phyloP scores from a whole-genome alignment of 2,113 vertebrate species.

The Gracilinanus agilis region DNA sequence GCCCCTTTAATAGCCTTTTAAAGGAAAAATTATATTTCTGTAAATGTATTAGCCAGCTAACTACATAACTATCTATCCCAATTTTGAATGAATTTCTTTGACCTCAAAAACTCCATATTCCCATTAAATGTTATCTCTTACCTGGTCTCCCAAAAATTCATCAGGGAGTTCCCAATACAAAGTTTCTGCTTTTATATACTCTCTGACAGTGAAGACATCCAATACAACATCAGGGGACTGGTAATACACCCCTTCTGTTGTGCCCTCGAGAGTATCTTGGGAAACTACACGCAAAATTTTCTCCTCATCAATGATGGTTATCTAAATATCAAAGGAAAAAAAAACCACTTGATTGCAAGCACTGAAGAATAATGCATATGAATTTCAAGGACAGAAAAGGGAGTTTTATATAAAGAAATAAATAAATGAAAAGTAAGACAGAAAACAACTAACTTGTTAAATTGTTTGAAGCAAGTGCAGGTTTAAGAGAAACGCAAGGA shows the following conservation, averaged over 20 bases:
- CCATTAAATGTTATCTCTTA: constrained; percentile 62
- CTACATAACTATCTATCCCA: not conserved
- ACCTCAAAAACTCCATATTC: accelerated
- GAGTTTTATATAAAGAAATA: not conserved
- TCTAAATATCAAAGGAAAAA: constrained; percentile 73
- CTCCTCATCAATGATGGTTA: constrained; percentile 81
- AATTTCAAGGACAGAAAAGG: not conserved
- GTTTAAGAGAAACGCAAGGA: not conserved
- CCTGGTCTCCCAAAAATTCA: constrained; percentile 91
- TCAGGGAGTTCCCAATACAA: constrained; percentile 93
- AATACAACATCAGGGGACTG: constrained; percentile 88
- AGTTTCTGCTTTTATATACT: constrained; percentile 82
- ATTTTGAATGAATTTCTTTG: accelerated
- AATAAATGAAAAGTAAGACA: not conserved
- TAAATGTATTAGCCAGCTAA: not conserved
- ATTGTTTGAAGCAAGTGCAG: not conserved
- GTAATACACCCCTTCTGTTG: constrained; percentile 88
- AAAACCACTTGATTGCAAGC: accelerated
- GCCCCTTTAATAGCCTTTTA: not conserved
- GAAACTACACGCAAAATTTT: constrained; percentile 87
- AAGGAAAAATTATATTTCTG: not conserved
- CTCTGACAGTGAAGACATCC: constrained; percentile 84
- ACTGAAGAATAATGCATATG: accelerated
- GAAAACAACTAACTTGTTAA: not conserved
- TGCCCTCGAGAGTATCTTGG: constrained; percentile 88